Base-by-base conservation (phyloP, 37 sponge, comb jelly and placozoan genomes). In the Ianthella basta region DNA sequence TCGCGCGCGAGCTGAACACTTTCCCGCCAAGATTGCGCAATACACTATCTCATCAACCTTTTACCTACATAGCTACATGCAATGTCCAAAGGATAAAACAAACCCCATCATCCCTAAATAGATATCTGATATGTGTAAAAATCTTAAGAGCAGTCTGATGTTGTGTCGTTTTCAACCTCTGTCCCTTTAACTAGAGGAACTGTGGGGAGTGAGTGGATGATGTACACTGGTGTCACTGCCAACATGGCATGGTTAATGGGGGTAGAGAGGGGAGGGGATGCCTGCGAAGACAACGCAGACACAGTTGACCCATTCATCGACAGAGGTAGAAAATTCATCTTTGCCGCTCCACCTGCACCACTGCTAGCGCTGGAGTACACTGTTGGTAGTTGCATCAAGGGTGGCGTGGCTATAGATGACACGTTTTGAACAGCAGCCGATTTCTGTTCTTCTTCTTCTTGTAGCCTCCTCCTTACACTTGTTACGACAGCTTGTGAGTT, bases 401-500 rank as follows among this genome's bases (percentile, higher is more conserved):
- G 27, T 69, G 33, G 34, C 1, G 70, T n/a, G 4, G 33, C 1
- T 18, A 30, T 32, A 2, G 70, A 6, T 12, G 29, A 33, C 70
- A 1, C 34, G 3, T 25, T 61, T 6, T 69, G 32, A 2, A 33
- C 27, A 34, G 34, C 33, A 1, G 1, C 27, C 10, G 32, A 32
- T 6, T 69, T 35, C 27, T 5, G 0, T 13, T 13, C 70, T 69
- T 12, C 70, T 30, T 69, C 70, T 30, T 69, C 70, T 6, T 69
- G 70, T 30, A 69, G 70, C 70, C 70, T 13, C 27, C 27, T 69
- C 70, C 34, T 69, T 18, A 69, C 70, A 69, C 34, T 69, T 69
- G 70, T 35, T 69, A 69, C 29, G 4, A 69, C 70, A 69, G 70
- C 70, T 30, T 69, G 70, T 3, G 70, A 69, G 70, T 35, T 69